Evolutionary conservation across 2,797 vertebrate species (phyloP), one percentile per base, ranked within the genome.

Genomic region (Epinephelus awoara): DNA sequence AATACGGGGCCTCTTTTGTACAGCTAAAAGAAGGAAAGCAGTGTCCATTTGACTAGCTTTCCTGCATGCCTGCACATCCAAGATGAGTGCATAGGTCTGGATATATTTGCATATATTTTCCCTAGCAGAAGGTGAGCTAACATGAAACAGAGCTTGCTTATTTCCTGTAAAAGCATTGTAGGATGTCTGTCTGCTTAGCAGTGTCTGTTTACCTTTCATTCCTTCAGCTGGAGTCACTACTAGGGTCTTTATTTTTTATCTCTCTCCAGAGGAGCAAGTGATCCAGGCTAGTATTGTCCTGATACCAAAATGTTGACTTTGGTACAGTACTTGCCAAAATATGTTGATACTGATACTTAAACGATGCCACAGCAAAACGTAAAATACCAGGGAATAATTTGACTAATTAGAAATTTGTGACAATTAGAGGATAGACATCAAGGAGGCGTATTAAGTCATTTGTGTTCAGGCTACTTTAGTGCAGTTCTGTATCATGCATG

Each of bases 41-140:
- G 8, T 14, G 19, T 29, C 11, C 27, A 19, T 79, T 59, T 56
- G 75, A 59, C 19, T 61, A n/a, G 18, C 68, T 75, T 66, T n/a
- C 3, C 25, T 4, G 2, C 56, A 47, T 54, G 54, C 44, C n/a
- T 40, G 54, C 58, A 25, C 4, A 11, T 67, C 74, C 8, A 42
- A 8, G 4, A 61, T 54, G 23, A 59, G 21, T 51, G 23, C 34
- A 58, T 58, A 34, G 19, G 2, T 83, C 67, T 55, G 7, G 25
- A 29, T 52, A 2, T 55, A 84, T 90, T 87, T 90, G 79, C 79
- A 84, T 89, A 25, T 44, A 61, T 75, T 75, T 81, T 69, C 21
- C 47, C 40, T 61, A 74, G 40, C 42, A 54, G 47, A 72, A 19
- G 27, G 27, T 5, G 1, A 74, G 65, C 63, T 10, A 55, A 64